Base-by-base conservation (phyloP, 2,888 invertebrate species). In the Campoletis raptor region DNA sequence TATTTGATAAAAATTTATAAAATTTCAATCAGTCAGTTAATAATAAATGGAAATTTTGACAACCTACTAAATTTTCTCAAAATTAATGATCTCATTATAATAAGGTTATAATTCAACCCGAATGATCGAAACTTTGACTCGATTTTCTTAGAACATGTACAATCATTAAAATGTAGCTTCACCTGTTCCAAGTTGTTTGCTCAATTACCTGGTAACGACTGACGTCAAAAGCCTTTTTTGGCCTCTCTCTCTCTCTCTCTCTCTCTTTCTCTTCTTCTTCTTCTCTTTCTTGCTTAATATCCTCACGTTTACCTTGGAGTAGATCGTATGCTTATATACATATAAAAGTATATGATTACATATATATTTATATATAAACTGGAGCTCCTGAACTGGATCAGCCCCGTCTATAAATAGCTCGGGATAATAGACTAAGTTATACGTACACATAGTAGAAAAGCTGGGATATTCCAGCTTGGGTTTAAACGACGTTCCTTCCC, bases 371-470 rank as follows among this genome's bases (percentile, higher is more conserved):
- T 57, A 48, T 81, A 72, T 52, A 30, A 30, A 64, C 61, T 21
- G n/a, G 45, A 72, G 61, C 64, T 61, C 76, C 69, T 80, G 52
- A 84, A 76, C 52, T 84, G 69, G 64, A 76, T 76, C 80, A 76
- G 52, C 69, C 76, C 30, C 42, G 67, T 64, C 64, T 70, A 84
- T 80, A 80, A 84, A 84, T 80, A 80, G 15, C 84, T 76, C 64
- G 30, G 48, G 67, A 61, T 70, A 84, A 80, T 81, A 72, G 64
- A 21, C 21, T 24, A 40, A 45, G 61, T 48, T 72, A 67, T 81
- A 81, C 54, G 57, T 54, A 81, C 40, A 40, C 36, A 61, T 72
- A 61, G 48, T 66, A 52, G 42, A 21, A 24, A 18, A 45, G 37
- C 40, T 42, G 24, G 37, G 45, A 21, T 57, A 42, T 76, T 24